Evolutionary conservation across 30 jellyfish, hydroid and myxozoan species (phyloP).

Genomic region (Calvadosia cruxmelitensis): DNA sequence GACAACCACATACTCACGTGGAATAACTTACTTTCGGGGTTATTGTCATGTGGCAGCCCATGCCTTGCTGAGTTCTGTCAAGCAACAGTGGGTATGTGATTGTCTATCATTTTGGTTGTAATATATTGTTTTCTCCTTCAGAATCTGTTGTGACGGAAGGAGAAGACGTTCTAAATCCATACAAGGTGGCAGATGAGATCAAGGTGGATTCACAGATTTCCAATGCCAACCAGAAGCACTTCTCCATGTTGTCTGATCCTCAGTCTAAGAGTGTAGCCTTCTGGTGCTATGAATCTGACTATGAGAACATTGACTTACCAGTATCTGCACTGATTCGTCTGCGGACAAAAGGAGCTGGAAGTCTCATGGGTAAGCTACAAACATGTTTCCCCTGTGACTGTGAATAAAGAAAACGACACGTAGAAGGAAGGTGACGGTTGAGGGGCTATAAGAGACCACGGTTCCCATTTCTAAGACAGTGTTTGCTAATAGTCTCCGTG

Average conservation of each 20-base stretch:
- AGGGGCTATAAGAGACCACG: too few species aligned
- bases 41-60: too few species aligned
- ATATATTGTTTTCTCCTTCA: neutral
- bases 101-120: too few species aligned
- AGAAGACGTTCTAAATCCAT: constrained; percentile 30
- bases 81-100: too few species aligned
- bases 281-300: constrained; percentile 73
- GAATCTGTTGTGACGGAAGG: constrained; percentile 66
- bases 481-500: too few species aligned
- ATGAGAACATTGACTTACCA: constrained; percentile 52
- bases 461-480: too few species aligned
- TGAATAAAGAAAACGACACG: too few species aligned
- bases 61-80: too few species aligned
- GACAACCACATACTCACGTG: too few species aligned
- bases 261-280: constrained; percentile 10
- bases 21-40: too few species aligned
- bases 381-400: too few species aligned
- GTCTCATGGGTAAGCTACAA: constrained; percentile 11
- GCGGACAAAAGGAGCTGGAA: constrained; percentile 63
- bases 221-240: neutral
- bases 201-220: constrained; percentile 3
- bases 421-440: too few species aligned
- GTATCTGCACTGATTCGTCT: constrained; percentile 46
- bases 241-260: neutral
- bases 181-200: constrained; percentile 14